Base-by-base conservation (phyloP, 2,888 invertebrate genomes). In the Polydrusus cervinus region DNA sequence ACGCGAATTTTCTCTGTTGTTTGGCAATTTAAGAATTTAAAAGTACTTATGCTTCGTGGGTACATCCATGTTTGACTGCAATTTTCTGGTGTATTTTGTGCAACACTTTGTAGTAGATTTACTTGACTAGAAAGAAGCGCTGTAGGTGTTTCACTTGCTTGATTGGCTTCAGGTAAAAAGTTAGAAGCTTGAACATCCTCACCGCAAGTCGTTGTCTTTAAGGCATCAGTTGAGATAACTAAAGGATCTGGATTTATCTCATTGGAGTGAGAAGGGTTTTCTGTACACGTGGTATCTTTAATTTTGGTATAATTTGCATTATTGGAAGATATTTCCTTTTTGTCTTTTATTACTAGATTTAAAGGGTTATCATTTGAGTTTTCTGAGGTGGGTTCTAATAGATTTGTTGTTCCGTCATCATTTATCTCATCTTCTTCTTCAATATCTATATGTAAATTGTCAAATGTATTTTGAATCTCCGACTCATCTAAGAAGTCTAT, bases 41-140 rank as follows among this genome's bases (percentile, higher is more conserved):
- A 34, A n/a, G 34, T 9, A 55, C 8, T 55, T 55, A 34, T 55
- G n/a, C 30, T 55, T 30, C 9, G 34, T 13, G 55, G 55, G 34
- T 55, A 55, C 14, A 34, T 55, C 55, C 55, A 55, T 2, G 55
- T 34, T 34, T 14, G n/a, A 9, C 9, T 1, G 34, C 55, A 55
- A 34, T 14, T 34, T 55, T 14, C 14, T 34, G 55, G 14, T 1
- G 14, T 47, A 47, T 16, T n/a, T 47, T 8, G 47, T 47, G 7
- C 10, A 2, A 16, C 18, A 18, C 10, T 16, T 51, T 51, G 10
- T 8, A 18, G 10, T 11, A 16, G 18, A 16, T 51, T 49, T 14
- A 14, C 18, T 14, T 49, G 49, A 16, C 14, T 14, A 16, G 14
- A 16, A 6, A 14, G 18, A 43, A 43, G 43, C 16, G 18, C 16